Percentiles rank a stretch among this genome's conserved stretches.
These are phyloP conservation scores for Acromyrmex heyeri DNA, from an alignment of 1,140 invertebrate species.

Conservation along the genomic window DNA sequence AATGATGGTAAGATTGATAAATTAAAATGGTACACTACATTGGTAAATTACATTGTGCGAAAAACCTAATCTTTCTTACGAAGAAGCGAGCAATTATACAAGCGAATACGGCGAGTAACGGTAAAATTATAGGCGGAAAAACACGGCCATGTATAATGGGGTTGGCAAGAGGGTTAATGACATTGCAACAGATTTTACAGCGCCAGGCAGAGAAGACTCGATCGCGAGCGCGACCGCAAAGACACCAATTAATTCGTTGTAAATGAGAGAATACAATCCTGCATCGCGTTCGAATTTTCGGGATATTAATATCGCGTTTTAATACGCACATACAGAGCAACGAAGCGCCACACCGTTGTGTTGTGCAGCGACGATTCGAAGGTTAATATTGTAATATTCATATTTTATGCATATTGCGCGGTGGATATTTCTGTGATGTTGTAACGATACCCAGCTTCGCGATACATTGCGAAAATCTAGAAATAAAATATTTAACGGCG, in stretches of 20 bases:
- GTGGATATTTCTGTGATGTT: conserved; percentile 62
- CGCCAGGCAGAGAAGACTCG: conserved; percentile 31
- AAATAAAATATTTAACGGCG: conserved; percentile 63
- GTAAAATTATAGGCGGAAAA: conserved; percentile 32
- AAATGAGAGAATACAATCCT: conserved; percentile 60
- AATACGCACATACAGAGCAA: conserved; percentile 19
- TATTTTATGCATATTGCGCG: conserved; percentile 65
- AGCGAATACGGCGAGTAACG: conserved; percentile 18
- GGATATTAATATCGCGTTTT: conserved; percentile 64
- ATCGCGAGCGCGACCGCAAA: conserved; percentile 55
- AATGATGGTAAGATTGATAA: conserved; percentile 8
- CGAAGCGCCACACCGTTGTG: conserved; percentile 34
- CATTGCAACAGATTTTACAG: conserved; percentile 46
- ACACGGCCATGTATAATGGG: conserved; percentile 28
- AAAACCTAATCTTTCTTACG: conserved; percentile 19
- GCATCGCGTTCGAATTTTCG: conserved; percentile 52
- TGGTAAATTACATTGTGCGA: not conserved
- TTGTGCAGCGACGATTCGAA: conserved; percentile 56
- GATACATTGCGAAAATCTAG: conserved; percentile 62
- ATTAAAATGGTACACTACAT: not conserved
- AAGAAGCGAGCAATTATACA: not conserved
- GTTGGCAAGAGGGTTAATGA: conserved; percentile 56
- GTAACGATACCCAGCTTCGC: conserved; percentile 23
- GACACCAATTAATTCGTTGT: conserved; percentile 61
- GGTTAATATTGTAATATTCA: conserved; percentile 66